phyloP scores from a whole-genome alignment of 2,113 vertebrate genomes.

The Zingel zingel region DNA sequence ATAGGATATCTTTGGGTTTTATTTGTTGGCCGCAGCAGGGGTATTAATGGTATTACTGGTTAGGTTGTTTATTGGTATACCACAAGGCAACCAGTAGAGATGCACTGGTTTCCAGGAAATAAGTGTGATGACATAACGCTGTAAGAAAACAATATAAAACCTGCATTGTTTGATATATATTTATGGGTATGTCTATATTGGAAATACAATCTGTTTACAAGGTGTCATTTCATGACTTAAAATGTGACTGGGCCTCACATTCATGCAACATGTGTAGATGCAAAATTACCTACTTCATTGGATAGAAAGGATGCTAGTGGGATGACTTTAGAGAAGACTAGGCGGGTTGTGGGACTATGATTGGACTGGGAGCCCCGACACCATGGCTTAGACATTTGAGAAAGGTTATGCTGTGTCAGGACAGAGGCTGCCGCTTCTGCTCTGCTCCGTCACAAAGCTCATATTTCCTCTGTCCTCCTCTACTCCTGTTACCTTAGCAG shows the following conservation, averaged over 20 bases:
- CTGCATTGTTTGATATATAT: neutral
- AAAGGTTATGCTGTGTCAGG: slow-evolving; percentile 72
- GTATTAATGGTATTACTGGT: neutral
- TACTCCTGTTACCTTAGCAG: slow-evolving; percentile 75
- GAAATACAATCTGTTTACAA: neutral
- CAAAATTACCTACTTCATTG: neutral
- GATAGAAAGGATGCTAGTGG: slow-evolving; percentile 7
- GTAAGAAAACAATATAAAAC: neutral
- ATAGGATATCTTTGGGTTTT: neutral
- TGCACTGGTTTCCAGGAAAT: neutral
- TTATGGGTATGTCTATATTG: neutral
- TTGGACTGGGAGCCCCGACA: slow-evolving; percentile 4
- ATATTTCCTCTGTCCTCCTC: slow-evolving; percentile 71
- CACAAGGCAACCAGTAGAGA: neutral
- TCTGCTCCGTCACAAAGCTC: slow-evolving; percentile 64
- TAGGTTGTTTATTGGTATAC: neutral
- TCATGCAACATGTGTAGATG: neutral
- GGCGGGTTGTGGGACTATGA: slow-evolving; percentile 10
- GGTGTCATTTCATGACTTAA: neutral
- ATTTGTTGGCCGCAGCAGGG: neutral
- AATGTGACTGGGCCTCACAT: neutral
- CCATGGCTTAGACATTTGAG: slow-evolving; percentile 60
- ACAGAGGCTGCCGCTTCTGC: slow-evolving; percentile 41
- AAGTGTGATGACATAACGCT: neutral
- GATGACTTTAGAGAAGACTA: neutral